Conservation (phyloP, 2,888 invertebrate genomes). For the Rhabditophanes sp. region DNA sequence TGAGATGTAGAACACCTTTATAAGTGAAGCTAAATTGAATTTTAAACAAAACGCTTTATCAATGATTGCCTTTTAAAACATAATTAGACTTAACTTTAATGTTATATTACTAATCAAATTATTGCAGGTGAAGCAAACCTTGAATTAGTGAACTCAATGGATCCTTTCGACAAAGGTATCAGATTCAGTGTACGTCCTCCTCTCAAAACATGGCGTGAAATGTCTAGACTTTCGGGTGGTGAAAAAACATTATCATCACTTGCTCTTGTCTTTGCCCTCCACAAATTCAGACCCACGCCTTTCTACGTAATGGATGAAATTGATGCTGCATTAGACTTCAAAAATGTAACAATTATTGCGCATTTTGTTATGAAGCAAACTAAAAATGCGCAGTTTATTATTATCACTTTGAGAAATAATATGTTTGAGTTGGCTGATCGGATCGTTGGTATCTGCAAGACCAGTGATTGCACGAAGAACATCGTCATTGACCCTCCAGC, state of each 20-base stretch:
- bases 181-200: conserved; percentile 80
- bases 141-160: conserved; percentile 77
- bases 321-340: conserved; percentile 90
- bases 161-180: conserved; percentile 90
- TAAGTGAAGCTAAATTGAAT: no score
- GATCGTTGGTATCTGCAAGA: conserved; percentile 87
- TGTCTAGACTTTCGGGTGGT: conserved; percentile 85
- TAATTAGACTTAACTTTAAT: no score
- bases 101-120: conserved; percentile 6
- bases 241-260: conserved; percentile 91
- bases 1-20: no score
- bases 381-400: conserved; percentile 90
- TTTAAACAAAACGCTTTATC: no score
- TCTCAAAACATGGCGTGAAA: conserved; percentile 94
- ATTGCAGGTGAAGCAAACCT: conserved; percentile 90
- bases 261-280: conserved; percentile 85
- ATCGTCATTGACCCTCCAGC: conserved; percentile 10
- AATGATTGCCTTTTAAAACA: no score
- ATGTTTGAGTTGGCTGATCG: conserved; percentile 90
- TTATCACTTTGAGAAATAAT: conserved; percentile 83
- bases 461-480: conserved; percentile 56
- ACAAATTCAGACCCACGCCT: conserved; percentile 92
- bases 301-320: conserved; percentile 97
- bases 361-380: conserved; percentile 92
- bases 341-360: conserved; percentile 91